Base-by-base conservation (phyloP, 2,113 vertebrate genomes). In the Sakesphorus luctuosus region DNA sequence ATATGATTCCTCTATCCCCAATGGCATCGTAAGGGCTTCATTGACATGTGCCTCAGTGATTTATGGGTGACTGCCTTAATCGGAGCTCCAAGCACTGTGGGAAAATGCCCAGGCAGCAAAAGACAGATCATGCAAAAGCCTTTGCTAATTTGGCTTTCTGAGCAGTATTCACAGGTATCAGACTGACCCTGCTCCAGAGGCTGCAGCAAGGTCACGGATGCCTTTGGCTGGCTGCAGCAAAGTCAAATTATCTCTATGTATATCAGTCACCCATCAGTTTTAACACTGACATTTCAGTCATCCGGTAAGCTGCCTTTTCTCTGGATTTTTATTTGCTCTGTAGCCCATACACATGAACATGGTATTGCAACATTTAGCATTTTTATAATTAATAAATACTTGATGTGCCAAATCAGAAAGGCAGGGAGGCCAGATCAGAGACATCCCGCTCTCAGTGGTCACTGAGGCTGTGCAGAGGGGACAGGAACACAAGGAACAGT, bases 1-100 rank as follows among this genome's bases (percentile, higher is more conserved):
- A 85, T 93, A 84, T 72, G 92, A 95, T 87, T 94, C 94, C 76
- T 91, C 74, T 81, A 74, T 97, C 78, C 95, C 94, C 91, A 91
- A 5, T 73, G 94, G 92, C 91, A 67, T 94, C 73, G 0, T 92
- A 52, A 87, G 88, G 85, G 59, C 86, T 90, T 84, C 92, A 93
- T 31, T 95, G 97, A 95, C 90, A 95, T 90, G 96, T 96, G 94
- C 92, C 86, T 72, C 7, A 31, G 73, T 94, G 96, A 94, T 97
- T 93, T 86, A 94, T 91, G 94, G 84, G 63, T 76, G 86, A 40
- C 94, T 94, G 94, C 94, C 89, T 96, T 95, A 82, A 95, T 97
- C 89, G 76, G 84, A 61, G 84, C 93, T 94, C 81, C 78, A 28
- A 93, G 91, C 81, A 18, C 94, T 71, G 79, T 15, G 75, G 91